phyloP scores from a whole-genome alignment of 2,888 invertebrate species.

The Eurytoma californica region DNA sequence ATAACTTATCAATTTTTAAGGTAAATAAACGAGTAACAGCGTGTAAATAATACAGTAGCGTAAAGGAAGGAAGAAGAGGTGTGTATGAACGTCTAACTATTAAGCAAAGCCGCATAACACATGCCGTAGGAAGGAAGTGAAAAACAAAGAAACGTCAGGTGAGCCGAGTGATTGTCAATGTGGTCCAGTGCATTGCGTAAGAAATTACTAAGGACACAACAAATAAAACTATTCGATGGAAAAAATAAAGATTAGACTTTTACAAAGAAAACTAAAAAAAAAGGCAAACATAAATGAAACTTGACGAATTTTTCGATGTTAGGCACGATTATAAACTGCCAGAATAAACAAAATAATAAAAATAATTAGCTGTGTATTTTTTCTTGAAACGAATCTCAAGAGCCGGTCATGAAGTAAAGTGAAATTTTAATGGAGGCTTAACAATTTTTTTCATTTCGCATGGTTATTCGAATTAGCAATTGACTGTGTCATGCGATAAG shows the following conservation, averaged over 20 bases:
- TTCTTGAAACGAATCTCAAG: slow-evolving; percentile 30
- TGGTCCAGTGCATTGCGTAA: slow-evolving; percentile 45
- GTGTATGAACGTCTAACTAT: background rate
- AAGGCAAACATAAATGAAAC: slow-evolving; percentile 34
- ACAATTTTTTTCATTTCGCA: background rate
- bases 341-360: slow-evolving; percentile 8
- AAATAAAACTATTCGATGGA: background rate
- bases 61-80: slow-evolving; percentile 3
- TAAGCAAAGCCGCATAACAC: background rate
- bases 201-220: slow-evolving; percentile 25
- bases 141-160: background rate
- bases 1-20: slow-evolving; percentile 33
- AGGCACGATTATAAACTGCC: slow-evolving; percentile 45
- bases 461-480: slow-evolving; percentile 15
- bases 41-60: slow-evolving; percentile 40
- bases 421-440: slow-evolving; percentile 8
- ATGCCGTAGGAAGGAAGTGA: slow-evolving; percentile 1
- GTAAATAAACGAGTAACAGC: slow-evolving; percentile 3
- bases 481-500: slow-evolving; percentile 25
- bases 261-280: slow-evolving; percentile 1
- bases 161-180: slow-evolving; percentile 26
- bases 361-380: slow-evolving; percentile 42
- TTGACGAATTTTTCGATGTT: slow-evolving; percentile 50
- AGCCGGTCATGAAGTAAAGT: background rate
- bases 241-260: slow-evolving; percentile 33